Conservation (phyloP, 2,888 invertebrate genomes). For the Galerucella pusilla region DNA sequence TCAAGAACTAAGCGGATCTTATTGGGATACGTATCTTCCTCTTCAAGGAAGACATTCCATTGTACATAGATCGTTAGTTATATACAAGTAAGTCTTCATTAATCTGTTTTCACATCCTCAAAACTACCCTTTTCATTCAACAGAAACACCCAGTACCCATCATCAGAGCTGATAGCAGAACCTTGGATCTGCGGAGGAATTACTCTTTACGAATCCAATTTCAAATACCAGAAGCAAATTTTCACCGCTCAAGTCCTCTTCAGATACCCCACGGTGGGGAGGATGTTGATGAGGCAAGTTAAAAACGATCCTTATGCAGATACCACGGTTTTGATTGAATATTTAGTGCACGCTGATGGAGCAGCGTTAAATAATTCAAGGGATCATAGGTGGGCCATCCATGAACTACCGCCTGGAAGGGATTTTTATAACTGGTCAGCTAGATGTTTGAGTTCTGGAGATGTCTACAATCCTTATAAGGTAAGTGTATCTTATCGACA, state of each 20-base stretch:
- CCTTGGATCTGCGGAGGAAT: constrained; percentile 77
- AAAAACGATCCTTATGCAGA: constrained; percentile 84
- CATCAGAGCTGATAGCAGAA: constrained; percentile 61
- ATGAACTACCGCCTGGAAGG: constrained; percentile 80
- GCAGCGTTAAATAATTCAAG: constrained; percentile 78
- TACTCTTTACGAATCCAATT: constrained; percentile 72
- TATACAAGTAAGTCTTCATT: constrained; percentile 72
- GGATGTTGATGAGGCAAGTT: constrained; percentile 84
- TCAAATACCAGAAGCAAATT: constrained; percentile 77
- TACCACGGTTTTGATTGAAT: constrained; percentile 85
- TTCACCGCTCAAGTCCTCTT: constrained; percentile 80
- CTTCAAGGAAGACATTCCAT: constrained; percentile 83
- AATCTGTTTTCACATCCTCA: neutral
- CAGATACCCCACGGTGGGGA: constrained; percentile 87
- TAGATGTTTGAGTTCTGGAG: constrained; percentile 83
- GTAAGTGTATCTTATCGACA: constrained; percentile 57
- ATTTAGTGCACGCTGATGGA: constrained; percentile 89
- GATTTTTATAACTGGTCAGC: constrained; percentile 94
- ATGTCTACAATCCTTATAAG: constrained; percentile 81
- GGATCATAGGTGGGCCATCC: constrained; percentile 86
- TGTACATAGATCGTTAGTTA: constrained; percentile 81
- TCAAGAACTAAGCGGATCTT: constrained; percentile 78
- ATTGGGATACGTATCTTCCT: constrained; percentile 89
- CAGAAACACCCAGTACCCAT: constrained; percentile 67
- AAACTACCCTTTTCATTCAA: neutral